phyloP scores from a whole-genome alignment of 2,113 vertebrate genomes.

The Poecile atricapillus region DNA sequence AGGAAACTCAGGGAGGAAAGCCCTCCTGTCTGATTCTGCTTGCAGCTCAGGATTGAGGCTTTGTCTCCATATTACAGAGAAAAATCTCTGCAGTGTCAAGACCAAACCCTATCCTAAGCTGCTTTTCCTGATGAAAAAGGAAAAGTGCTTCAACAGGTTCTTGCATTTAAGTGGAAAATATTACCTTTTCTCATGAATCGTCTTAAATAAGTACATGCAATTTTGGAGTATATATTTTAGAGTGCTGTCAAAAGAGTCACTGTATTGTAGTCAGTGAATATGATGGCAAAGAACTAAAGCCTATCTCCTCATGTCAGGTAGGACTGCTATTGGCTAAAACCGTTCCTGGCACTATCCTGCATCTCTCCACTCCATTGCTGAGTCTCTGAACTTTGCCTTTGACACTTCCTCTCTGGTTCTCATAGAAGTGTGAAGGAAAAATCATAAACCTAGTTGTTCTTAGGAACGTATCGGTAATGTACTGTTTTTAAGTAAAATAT shows the following conservation, averaged over 20 bases:
- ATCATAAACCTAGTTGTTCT: background rate
- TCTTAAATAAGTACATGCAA: background rate
- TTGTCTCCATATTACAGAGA: background rate
- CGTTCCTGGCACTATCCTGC: background rate
- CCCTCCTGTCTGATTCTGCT: background rate
- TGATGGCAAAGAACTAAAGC: background rate
- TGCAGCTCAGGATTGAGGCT: background rate
- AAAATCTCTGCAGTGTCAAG: background rate
- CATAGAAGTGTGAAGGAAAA: background rate
- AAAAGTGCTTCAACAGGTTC: background rate
- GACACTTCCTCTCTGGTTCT: background rate
- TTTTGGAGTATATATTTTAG: background rate
- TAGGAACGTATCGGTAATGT: background rate
- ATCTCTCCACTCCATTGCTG: background rate
- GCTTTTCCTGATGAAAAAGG: background rate
- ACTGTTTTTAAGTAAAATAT: background rate
- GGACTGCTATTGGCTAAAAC: background rate
- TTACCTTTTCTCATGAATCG: background rate
- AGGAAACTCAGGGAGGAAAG: background rate
- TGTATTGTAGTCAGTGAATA: background rate
- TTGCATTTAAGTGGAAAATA: background rate
- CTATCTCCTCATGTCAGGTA: background rate
- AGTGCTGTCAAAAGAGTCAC: background rate
- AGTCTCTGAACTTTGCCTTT: background rate
- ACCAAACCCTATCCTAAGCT: background rate